Evolutionary conservation across 2,113 vertebrate species (phyloP).

Genomic region (Pygoscelis antarcticus): DNA sequence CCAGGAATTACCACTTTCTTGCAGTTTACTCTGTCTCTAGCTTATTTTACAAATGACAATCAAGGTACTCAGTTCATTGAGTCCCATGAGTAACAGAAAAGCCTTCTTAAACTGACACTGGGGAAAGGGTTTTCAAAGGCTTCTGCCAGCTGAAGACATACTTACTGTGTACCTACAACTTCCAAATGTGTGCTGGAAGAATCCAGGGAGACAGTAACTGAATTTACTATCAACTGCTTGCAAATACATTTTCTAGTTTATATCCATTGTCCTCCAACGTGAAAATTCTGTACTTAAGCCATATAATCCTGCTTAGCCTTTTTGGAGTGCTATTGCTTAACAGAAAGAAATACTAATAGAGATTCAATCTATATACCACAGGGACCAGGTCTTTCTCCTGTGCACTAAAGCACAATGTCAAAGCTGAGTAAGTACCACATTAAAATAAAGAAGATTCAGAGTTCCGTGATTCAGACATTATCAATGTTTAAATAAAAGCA

Average conservation of each 20-base stretch:
- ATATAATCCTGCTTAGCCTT: not conserved
- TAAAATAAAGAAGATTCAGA: not conserved
- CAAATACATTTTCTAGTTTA: not conserved
- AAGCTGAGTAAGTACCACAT: not conserved
- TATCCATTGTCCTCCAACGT: not conserved
- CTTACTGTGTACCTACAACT: not conserved
- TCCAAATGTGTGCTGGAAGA: not conserved
- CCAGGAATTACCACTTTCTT: not conserved
- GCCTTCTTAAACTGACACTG: not conserved
- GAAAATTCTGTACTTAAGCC: not conserved
- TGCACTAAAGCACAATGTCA: not conserved
- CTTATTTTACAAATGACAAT: not conserved
- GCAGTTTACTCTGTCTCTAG: not conserved
- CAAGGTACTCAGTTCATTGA: not conserved
- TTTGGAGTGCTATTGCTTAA: not conserved
- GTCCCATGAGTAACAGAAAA: not conserved
- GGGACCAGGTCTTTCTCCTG: not conserved
- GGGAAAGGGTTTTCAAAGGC: not conserved
- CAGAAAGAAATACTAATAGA: not conserved
- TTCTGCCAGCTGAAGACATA: not conserved
- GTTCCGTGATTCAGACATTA: not conserved
- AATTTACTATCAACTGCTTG: not conserved
- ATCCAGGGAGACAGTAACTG: not conserved
- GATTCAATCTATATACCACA: not conserved
- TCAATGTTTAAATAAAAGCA: constrained; percentile 7